Base-by-base conservation (phyloP, 2,888 invertebrate genomes). In the Melipona beecheii region DNA sequence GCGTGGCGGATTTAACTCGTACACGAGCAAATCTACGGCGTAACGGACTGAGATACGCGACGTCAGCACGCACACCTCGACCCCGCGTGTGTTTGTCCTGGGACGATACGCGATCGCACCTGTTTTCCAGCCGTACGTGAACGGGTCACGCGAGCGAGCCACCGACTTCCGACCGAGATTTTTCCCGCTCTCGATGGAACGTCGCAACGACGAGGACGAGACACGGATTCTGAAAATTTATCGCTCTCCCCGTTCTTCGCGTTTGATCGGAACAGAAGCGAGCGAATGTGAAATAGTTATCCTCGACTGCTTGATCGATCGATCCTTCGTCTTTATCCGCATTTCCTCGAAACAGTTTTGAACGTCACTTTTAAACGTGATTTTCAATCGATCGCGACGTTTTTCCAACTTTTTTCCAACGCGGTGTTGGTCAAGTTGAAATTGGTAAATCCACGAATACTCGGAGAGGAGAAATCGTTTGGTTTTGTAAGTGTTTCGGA, bases 41-140 rank as follows among this genome's bases (percentile, higher is more conserved):
- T 81, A 90, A 76, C 83, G 75, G 49, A 64, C 83, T 90, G 90
- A 91, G 90, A 90, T 90, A 91, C 88, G 90, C 86, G 88, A 84
- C 75, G 83, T 84, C 82, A 75, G 77, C 90, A 90, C 90, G 90
- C 91, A 90, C 88, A 64, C 75, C 72, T 49, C n/a, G 64, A 65
- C 4, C n/a, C 13, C 19, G 24, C 24, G 56, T 69, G 81, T 73
- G 84, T 80, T 79, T 80, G 76, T 82, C 80, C 75, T 64, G 72
- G 74, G 62, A 65, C 76, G 78, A 82, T 84, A 83, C 73, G 82
- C 81, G 88, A 90, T 85, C 76, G 73, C 81, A 76, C 78, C 80
- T 78, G 78, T 85, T 86, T 84, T 84, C 80, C 81, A 79, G 74
- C 52, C 56, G 78, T 83, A 87, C 84, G 81, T 58, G 71, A 81